Conservation (phyloP, 2,888 invertebrate species). For the Phlogophora meticulosa region DNA sequence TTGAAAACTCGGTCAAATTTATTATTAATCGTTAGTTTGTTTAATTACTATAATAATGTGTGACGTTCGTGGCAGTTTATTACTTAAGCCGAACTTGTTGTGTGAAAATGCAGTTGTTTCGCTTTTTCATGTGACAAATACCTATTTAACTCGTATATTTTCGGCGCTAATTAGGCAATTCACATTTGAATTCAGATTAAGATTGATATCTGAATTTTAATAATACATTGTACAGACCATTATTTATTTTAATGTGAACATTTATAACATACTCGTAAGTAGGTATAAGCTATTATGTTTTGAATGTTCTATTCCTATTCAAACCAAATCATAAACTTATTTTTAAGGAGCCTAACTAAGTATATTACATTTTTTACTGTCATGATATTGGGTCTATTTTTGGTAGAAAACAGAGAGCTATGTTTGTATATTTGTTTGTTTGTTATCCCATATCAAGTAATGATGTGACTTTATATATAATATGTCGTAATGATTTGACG, state of each 20-base stretch:
- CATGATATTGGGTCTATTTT: background rate
- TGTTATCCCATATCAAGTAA: background rate
- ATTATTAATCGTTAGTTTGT: slow-evolving; percentile 22
- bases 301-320: slow-evolving; percentile 12
- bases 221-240: slow-evolving; percentile 17
- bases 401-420: background rate
- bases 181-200: slow-evolving; percentile 29
- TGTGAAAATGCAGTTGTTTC: slow-evolving; percentile 12
- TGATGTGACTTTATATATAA: background rate
- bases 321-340: background rate
- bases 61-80: background rate
- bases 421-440: no score
- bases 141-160: slow-evolving; percentile 3
- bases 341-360: background rate
- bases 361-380: background rate
- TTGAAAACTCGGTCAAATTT: slow-evolving; percentile 52
- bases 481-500: background rate
- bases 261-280: slow-evolving; percentile 17
- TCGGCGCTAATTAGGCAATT: slow-evolving; percentile 31
- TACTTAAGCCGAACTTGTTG: background rate
- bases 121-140: slow-evolving; percentile 13
- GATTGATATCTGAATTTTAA: slow-evolving; percentile 41
- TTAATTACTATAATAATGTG: slow-evolving; percentile 28
- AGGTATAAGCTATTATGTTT: slow-evolving; percentile 11
- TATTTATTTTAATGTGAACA: slow-evolving; percentile 29